Evolutionary conservation across 2,113 vertebrate genomes (phyloP), one percentile per base, ranked within the genome.

Genomic region (Orcinus orca): DNA sequence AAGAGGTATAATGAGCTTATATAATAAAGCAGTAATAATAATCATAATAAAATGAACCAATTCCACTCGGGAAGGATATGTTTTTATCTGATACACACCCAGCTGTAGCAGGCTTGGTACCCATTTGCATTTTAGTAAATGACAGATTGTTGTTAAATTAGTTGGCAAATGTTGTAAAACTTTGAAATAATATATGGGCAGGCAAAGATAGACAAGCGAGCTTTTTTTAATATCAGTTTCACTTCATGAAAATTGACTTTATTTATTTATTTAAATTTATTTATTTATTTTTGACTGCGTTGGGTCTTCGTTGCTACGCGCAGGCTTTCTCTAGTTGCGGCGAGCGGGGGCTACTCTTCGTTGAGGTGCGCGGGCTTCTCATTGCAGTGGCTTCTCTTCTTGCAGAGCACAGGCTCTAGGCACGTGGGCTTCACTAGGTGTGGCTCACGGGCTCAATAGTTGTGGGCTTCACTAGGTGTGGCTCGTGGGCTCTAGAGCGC

Each of bases 111-210:
- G 70, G 50, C 88, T 85, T 96, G 87, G 74, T 85, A 96, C 63
- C 79, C 89, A 60, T 97, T 97, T 95, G 41, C 47, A 95, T 95
- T 95, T 95, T 97, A 96, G 97, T 95, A 93, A 96, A 85, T 97
- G 90, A 95, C 89, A 96, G 86, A 84, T 95, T 97, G 74, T 71
- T 93, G 44, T 89, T 90, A 90, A 92, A 88, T 90, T 96, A 63
- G 87, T 73, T 88, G 65, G 76, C 94, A 36, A 88, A 62, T 90
- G 26, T 65, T 97, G 6, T 85, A 97, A 95, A 97, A 93, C 65
- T 92, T 93, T 86, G 65, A 82, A 97, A 88, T 89, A 21, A 76
- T 93, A 53, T 33, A 53, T 76, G 65, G 58, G 31, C 82, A 82
- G 93, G 70, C 44, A 77, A 92, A 94, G 44, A 81, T 70, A 96